Evolutionary conservation across 2,888 invertebrate species (phyloP).

Genomic region (Melanchra persicariae): DNA sequence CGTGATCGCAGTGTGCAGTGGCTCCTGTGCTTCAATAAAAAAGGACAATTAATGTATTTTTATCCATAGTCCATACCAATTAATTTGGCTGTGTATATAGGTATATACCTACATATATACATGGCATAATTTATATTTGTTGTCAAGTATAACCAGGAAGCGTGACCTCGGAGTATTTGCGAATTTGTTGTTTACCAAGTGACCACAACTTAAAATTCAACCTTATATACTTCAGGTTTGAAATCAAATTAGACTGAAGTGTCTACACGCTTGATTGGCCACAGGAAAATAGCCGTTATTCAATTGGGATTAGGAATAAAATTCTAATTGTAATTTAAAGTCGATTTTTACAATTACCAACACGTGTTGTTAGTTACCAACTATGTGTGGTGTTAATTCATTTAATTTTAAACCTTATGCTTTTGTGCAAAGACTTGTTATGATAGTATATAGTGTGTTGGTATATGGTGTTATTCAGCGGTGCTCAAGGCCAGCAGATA

Average conservation of each 20-base stretch:
- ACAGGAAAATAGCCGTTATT: conserved; percentile 59
- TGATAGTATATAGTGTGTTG: conserved; percentile 35
- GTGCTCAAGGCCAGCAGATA: conserved; percentile 62
- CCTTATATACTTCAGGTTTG: conserved; percentile 32
- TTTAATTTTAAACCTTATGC: conserved; percentile 18
- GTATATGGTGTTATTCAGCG: conserved; percentile 61
- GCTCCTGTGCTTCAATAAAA: conserved; percentile 10
- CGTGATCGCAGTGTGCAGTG: conserved; percentile 22
- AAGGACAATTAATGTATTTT: conserved; percentile 37
- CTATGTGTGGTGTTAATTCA: background rate
- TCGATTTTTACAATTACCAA: conserved; percentile 53
- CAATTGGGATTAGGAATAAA: conserved; percentile 48
- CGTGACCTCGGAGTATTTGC: conserved; percentile 64
- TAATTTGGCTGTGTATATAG: conserved; percentile 36
- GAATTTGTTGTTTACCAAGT: conserved; percentile 65
- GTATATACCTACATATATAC: conserved; percentile 23
- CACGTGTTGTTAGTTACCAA: conserved; percentile 60
- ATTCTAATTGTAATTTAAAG: conserved; percentile 35
- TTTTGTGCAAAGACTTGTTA: conserved; percentile 49
- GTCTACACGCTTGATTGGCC: conserved; percentile 11
- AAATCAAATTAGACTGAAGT: conserved; percentile 42
- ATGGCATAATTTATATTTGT: conserved; percentile 54
- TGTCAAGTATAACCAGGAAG: conserved; percentile 64
- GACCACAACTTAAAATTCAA: conserved; percentile 27
- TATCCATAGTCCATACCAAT: conserved; percentile 33